Evolutionary conservation across 2,888 invertebrate genomes (phyloP).

Genomic region (Charanyca ferruginea): DNA sequence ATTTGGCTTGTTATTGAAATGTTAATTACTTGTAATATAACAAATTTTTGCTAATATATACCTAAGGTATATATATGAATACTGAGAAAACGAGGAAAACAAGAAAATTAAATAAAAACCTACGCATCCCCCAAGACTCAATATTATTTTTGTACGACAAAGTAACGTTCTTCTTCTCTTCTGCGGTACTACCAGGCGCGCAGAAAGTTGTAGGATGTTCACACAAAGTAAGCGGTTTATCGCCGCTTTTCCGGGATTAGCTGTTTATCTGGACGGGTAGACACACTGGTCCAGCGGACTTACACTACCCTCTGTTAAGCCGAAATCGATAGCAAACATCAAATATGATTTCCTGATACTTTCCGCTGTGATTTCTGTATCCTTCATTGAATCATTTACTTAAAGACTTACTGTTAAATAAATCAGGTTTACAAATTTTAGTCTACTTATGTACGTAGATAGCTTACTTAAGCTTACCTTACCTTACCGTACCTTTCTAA

Average conservation of each 20-base stretch:
- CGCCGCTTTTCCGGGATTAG: slow-evolving; percentile 57
- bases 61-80: neutral
- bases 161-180: slow-evolving; percentile 17
- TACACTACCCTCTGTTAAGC: slow-evolving; percentile 32
- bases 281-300: slow-evolving; percentile 44
- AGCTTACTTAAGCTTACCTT: no score
- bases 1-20: neutral
- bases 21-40: neutral
- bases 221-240: slow-evolving; percentile 64
- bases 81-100: neutral
- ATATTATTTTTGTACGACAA: slow-evolving; percentile 20
- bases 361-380: neutral
- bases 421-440: neutral
- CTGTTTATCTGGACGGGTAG: slow-evolving; percentile 53
- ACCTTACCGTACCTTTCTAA: no score
- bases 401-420: neutral
- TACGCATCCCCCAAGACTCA: neutral
- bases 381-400: neutral
- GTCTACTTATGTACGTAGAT: no score
- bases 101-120: slow-evolving; percentile 30
- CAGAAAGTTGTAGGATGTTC: slow-evolving; percentile 58
- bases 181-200: slow-evolving; percentile 47
- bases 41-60: neutral
- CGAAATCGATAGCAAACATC: slow-evolving; percentile 38
- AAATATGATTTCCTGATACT: slow-evolving; percentile 45